Conservation (phyloP, 2,888 invertebrate species). For the Lasioglossum oenotherae region DNA sequence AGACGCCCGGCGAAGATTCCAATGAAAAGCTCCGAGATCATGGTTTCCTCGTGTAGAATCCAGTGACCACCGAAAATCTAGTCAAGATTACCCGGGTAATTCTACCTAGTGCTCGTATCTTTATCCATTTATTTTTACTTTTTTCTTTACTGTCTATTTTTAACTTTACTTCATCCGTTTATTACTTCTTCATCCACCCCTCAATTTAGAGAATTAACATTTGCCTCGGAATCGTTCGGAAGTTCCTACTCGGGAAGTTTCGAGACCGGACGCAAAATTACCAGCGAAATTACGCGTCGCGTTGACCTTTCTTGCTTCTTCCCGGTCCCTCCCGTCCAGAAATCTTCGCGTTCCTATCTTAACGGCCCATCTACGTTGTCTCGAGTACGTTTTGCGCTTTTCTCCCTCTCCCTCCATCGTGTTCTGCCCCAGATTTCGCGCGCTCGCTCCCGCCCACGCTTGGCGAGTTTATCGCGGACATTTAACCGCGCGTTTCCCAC, state of each 20-base stretch:
- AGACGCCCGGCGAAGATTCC: slow-evolving; percentile 9
- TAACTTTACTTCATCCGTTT: too few relatives aligned
- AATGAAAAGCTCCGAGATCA: neutral
- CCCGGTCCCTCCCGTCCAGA: slow-evolving; percentile 25
- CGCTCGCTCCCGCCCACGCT: slow-evolving; percentile 26
- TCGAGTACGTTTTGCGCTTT: slow-evolving; percentile 69
- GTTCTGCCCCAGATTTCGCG: slow-evolving; percentile 40
- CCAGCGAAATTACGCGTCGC: slow-evolving; percentile 55
- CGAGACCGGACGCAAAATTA: slow-evolving; percentile 20
- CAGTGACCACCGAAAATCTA: neutral
- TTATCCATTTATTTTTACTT: too few relatives aligned
- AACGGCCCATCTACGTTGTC: slow-evolving; percentile 83
- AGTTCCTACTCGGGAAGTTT: neutral
- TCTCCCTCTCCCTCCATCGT: slow-evolving; percentile 39
- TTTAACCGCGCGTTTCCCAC: slow-evolving; percentile 62
- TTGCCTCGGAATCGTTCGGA: neutral
- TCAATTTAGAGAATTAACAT: too few relatives aligned
- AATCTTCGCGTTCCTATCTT: slow-evolving; percentile 78
- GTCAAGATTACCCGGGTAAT: neutral
- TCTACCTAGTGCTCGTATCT: neutral
- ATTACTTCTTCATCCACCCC: too few relatives aligned
- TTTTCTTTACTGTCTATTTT: too few relatives aligned
- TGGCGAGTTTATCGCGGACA: slow-evolving; percentile 72
- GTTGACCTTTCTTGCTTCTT: slow-evolving; percentile 62
- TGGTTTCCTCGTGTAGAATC: neutral